Evolutionary conservation across 2,888 invertebrate genomes (phyloP).

Genomic region (Electrophaes corylata): DNA sequence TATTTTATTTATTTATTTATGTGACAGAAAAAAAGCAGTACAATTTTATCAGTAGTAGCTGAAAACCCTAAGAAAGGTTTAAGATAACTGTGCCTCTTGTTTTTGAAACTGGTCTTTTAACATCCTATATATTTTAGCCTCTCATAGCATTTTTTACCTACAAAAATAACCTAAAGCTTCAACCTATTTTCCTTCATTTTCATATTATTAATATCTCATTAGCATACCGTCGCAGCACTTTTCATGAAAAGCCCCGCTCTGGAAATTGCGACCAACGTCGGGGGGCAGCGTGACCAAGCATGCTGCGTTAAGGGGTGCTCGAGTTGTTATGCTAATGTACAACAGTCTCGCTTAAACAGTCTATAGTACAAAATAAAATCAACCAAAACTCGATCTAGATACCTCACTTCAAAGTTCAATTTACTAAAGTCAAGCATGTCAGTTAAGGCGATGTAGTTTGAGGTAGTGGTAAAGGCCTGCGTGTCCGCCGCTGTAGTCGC

Average conservation of each 20-base stretch:
- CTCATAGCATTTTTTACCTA: neutral
- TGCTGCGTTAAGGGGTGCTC: constrained; percentile 82
- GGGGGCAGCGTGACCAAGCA: constrained; percentile 83
- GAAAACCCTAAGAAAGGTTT: too few species aligned
- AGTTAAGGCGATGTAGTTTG: constrained; percentile 42
- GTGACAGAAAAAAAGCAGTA: too few species aligned
- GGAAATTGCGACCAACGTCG: constrained; percentile 79
- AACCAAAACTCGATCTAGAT: constrained; percentile 41
- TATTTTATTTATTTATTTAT: too few species aligned
- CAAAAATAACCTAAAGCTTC: constrained; percentile 30
- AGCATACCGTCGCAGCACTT: constrained; percentile 61
- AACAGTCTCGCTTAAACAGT: constrained; percentile 39
- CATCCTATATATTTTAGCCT: neutral
- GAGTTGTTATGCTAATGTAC: constrained; percentile 80
- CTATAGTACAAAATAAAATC: constrained; percentile 21
- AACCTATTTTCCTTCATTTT: constrained; percentile 43
- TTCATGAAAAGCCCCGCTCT: constrained; percentile 69
- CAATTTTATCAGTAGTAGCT: too few species aligned
- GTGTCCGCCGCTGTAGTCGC: constrained; percentile 73
- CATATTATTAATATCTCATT: constrained; percentile 48
- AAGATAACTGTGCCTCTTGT: neutral
- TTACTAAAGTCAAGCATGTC: constrained; percentile 3
- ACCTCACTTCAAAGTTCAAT: neutral
- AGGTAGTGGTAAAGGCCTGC: constrained; percentile 57
- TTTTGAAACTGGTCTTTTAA: neutral